Base-by-base conservation (phyloP, 2,797 vertebrate genomes). In the Kryptolebias ocellatus region DNA sequence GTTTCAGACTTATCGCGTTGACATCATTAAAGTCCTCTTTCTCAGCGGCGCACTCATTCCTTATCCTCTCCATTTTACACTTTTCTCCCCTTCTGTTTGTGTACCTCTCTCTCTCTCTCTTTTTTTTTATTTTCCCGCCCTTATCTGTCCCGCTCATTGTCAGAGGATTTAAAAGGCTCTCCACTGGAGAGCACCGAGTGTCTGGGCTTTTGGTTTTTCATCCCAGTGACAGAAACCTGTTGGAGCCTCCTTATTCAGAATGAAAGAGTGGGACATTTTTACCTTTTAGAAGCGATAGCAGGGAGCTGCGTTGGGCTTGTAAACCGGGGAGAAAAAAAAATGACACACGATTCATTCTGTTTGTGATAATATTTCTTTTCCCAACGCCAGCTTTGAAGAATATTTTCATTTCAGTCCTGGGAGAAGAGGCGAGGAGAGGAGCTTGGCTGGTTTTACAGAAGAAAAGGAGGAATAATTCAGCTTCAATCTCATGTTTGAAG, bases 21-120 rank as follows among this genome's bases (percentile, higher is more conserved):
- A 86, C 82, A 84, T 92, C 91, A 92, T 91, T 90, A 91, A 87
- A 83, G 80, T 34, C 46, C 85, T 83, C 76, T 80, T 78, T 90
- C 89, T 88, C 83, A 72, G 80, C 79, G 62, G 63, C 54, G 60
- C 73, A 78, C 86, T 90, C 87, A 75, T 86, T 87, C 79, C 75
- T 90, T 90, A 86, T 90, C 85, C 85, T 87, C 83, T 83, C 84
- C 74, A 83, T 90, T 92, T 89, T 84, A 78, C 86, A 86, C 83
- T 81, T 86, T 80, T 87, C 72, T 28, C 74, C 80, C 65, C 14
- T 72, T 62, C 70, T 79, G 72, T 84, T 68, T 81, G 61, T 72
- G 74, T 15, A 5, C 27, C 53, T 24, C 64, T 57, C 55, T 72
- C 54, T 70, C 37, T 77, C 71, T 67, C 66, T 64, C 56, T 78